Evolutionary conservation across 2,797 vertebrate genomes (phyloP).

Genomic region (Nasua narica): DNA sequence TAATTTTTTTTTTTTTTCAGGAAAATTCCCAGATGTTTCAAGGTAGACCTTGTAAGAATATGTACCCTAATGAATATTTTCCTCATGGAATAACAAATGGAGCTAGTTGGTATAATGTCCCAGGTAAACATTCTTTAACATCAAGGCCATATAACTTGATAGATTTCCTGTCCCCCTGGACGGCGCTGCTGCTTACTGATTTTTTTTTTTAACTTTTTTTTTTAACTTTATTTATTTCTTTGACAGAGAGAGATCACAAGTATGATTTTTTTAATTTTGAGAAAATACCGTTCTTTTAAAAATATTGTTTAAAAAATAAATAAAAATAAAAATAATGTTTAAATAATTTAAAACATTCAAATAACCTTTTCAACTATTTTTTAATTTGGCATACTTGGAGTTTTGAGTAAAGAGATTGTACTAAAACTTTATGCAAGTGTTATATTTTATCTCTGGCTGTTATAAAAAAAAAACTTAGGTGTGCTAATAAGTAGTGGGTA

Average conservation of each 20-base stretch:
- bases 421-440: neutral
- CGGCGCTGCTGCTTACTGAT: neutral
- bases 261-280: constrained; percentile 46
- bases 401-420: neutral
- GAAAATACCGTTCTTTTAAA: constrained; percentile 34
- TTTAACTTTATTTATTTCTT: no score
- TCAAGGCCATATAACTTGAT: neutral
- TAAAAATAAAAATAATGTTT: constrained; percentile 2
- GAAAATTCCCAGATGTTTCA: constrained; percentile 93
- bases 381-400: neutral
- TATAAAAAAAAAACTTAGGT: neutral
- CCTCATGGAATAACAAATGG: constrained; percentile 96
- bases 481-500: neutral
- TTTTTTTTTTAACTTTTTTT: no score
- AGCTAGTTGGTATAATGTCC: constrained; percentile 95
- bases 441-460: neutral
- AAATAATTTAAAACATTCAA: constrained; percentile 38
- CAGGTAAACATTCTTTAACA: constrained; percentile 84
- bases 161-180: neutral
- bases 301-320: constrained; percentile 21
- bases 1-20: constrained; percentile 79
- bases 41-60: constrained; percentile 91
- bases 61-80: constrained; percentile 91
- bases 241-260: no score
- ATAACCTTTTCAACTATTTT: constrained; percentile 28